Evolutionary conservation across 1,140 invertebrate genomes (phyloP).

Genomic region (Anadara kagoshimensis): DNA sequence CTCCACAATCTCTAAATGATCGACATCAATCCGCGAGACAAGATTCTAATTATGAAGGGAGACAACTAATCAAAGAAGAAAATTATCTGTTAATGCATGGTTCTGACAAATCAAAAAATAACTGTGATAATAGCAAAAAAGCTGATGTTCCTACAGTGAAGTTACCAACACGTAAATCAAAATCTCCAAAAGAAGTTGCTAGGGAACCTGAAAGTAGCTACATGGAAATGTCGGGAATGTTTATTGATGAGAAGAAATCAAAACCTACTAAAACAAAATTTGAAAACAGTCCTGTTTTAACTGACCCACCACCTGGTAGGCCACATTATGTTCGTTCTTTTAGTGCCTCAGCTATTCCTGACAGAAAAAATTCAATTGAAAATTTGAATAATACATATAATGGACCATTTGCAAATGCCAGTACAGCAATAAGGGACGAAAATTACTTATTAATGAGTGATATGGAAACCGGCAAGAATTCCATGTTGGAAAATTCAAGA

Average conservation of each 20-base stretch:
- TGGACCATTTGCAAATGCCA: conserved; percentile 10
- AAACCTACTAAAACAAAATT: background rate
- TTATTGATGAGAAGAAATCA: conserved; percentile 32
- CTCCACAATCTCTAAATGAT: conserved; percentile 8
- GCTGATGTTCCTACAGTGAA: conserved; percentile 11
- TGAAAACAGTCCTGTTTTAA: background rate
- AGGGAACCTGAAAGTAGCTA: conserved; percentile 40
- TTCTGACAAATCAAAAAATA: conserved; percentile 41
- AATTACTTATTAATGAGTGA: conserved; percentile 53
- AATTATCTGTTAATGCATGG: conserved; percentile 61
- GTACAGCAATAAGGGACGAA: conserved; percentile 44
- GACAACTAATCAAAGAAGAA: conserved; percentile 18
- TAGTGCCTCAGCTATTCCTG: conserved; percentile 42
- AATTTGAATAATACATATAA: conserved; percentile 41
- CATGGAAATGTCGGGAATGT: conserved; percentile 60
- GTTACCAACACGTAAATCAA: conserved; percentile 31
- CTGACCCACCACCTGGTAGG: conserved; percentile 9
- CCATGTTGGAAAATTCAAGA: too few species aligned
- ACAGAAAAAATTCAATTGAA: conserved; percentile 17
- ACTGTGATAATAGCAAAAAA: background rate
- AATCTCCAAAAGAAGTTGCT: background rate
- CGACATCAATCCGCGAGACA: conserved; percentile 14
- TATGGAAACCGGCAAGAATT: conserved; percentile 8
- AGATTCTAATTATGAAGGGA: conserved; percentile 10
- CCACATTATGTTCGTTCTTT: conserved; percentile 44